phyloP scores from a whole-genome alignment of 2,113 vertebrate genomes.

The Alligator sinensis region DNA sequence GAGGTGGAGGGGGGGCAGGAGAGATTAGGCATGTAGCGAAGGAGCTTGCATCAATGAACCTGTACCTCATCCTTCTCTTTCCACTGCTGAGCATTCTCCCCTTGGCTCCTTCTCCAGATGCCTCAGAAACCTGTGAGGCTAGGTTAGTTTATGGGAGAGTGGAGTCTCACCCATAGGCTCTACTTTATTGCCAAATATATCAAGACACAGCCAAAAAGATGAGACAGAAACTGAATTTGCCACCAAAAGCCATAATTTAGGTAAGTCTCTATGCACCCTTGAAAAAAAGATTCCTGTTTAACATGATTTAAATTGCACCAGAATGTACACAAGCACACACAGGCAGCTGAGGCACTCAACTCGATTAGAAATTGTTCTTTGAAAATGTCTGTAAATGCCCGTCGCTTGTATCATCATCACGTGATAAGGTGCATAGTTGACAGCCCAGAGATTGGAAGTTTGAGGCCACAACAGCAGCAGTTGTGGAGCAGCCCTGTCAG shows the following conservation, averaged over 20 bases:
- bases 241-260: not conserved
- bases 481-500: too few relatives aligned
- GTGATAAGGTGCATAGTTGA: not conserved
- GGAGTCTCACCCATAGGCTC: not conserved
- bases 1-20: too few relatives aligned
- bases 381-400: not conserved
- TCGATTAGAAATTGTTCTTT: not conserved
- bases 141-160: not conserved
- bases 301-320: conserved; percentile 12
- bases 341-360: not conserved
- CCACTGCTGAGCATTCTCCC: not conserved
- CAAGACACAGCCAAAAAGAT: not conserved
- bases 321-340: not conserved
- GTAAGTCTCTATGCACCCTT: not conserved
- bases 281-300: not conserved
- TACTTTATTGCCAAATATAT: not conserved
- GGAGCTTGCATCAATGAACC: not conserved
- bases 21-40: not conserved
- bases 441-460: too few relatives aligned
- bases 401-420: not conserved
- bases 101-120: not conserved
- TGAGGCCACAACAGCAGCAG: too few relatives aligned
- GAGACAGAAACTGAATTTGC: not conserved
- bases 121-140: not conserved
- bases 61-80: not conserved